Percentiles rank a stretch among this genome's conserved stretches.
phyloP scores from a whole-genome alignment of 2,113 vertebrate genomes.

The Epinephelus moara region DNA sequence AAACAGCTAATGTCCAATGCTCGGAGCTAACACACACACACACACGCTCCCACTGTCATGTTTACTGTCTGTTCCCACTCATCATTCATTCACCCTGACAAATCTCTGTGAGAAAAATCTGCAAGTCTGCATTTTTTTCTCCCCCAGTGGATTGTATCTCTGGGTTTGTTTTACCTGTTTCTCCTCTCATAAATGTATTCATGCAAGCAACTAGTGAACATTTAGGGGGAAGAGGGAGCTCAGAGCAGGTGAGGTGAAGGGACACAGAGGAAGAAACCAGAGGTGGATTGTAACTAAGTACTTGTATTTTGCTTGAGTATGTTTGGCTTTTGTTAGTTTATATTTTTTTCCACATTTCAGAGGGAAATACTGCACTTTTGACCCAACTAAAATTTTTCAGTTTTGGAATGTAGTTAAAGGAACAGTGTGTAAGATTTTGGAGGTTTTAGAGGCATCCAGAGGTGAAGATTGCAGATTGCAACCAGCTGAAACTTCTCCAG shows the following conservation, averaged over 20 bases:
- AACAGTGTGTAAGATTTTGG: too few relatives aligned
- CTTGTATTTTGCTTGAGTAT: background rate
- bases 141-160: constrained; percentile 64
- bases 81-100: constrained; percentile 82
- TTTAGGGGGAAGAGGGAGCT: background rate
- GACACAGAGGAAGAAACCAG: background rate
- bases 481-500: too few relatives aligned
- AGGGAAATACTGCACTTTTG: background rate
- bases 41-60: constrained; percentile 51
- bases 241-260: constrained; percentile 33
- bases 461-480: too few relatives aligned
- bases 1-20: constrained; percentile 45
- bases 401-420: too few relatives aligned
- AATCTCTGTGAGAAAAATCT: constrained; percentile 78
- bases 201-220: constrained; percentile 62
- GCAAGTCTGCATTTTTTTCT: constrained; percentile 80
- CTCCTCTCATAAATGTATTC: constrained; percentile 67
- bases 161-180: constrained; percentile 61
- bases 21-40: constrained; percentile 43
- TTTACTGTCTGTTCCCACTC: constrained; percentile 62
- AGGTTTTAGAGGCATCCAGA: too few relatives aligned
- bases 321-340: background rate
- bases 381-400: too few relatives aligned
- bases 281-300: background rate
- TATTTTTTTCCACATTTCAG: background rate